These are phyloP conservation scores for Idaea straminata DNA, from an alignment of 2,888 invertebrate species.

Conservation along the genomic window DNA sequence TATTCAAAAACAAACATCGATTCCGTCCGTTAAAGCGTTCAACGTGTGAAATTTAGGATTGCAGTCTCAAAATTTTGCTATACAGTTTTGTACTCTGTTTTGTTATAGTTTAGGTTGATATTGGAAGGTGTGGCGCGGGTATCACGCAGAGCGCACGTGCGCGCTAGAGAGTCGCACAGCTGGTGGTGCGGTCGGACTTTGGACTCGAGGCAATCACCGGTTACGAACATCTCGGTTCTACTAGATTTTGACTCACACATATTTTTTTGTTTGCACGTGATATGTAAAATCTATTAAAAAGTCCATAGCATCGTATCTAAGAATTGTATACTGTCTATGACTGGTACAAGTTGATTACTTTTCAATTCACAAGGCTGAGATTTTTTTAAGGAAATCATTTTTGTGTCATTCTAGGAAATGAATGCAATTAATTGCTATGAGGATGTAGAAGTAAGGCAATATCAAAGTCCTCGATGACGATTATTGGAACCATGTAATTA, in stretches of 20 bases:
- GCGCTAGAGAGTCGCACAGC: conserved; percentile 56
- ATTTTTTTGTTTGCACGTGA: conserved; percentile 13
- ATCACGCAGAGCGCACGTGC: conserved; percentile 68
- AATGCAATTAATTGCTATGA: not conserved
- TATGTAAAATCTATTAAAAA: not conserved
- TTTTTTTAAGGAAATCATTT: not conserved
- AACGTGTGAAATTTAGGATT: conserved; percentile 27
- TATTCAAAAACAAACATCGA: conserved; percentile 12
- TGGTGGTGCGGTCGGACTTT: conserved; percentile 68
- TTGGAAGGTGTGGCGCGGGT: conserved; percentile 18
- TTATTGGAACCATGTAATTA: not conserved
- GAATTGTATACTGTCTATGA: not conserved
- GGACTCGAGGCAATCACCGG: conserved; percentile 71
- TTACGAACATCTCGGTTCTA: conserved; percentile 45
- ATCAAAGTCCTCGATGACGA: not conserved
- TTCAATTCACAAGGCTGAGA: not conserved
- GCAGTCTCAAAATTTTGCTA: conserved; percentile 17
- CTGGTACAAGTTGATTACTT: too few relatives aligned
- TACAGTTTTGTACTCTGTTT: not conserved
- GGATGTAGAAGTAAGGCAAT: not conserved
- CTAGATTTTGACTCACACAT: conserved; percentile 23
- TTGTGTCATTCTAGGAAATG: not conserved
- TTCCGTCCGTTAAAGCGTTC: conserved; percentile 8
- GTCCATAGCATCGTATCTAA: not conserved
- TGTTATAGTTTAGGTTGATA: conserved; percentile 27